phyloP scores from a whole-genome alignment of 2,113 vertebrate genomes.

The human (Homo sapiens) region GRCh38 chrY:13822001-13822500 shows the following conservation, averaged over 20 bases:
- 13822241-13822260: too few relatives aligned
- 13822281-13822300: neutral
- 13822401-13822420: neutral
- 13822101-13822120: neutral
- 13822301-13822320: neutral
- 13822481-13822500: too few relatives aligned
- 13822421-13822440: neutral
- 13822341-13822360: neutral
- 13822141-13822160: too few relatives aligned
- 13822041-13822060: neutral
- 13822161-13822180: too few relatives aligned
- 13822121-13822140: too few relatives aligned
- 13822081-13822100: neutral
- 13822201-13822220: too few relatives aligned
- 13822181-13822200: too few relatives aligned
- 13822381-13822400: too few relatives aligned
- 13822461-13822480: fast-evolving
- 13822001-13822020: neutral
- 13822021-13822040: neutral
- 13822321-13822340: fast-evolving
- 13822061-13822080: too few relatives aligned
- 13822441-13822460: neutral
- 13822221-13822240: too few relatives aligned
- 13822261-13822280: too few relatives aligned
- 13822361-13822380: neutral